Base-by-base conservation (phyloP, 2,797 vertebrate genomes). In the Sebastes goodei region DNA sequence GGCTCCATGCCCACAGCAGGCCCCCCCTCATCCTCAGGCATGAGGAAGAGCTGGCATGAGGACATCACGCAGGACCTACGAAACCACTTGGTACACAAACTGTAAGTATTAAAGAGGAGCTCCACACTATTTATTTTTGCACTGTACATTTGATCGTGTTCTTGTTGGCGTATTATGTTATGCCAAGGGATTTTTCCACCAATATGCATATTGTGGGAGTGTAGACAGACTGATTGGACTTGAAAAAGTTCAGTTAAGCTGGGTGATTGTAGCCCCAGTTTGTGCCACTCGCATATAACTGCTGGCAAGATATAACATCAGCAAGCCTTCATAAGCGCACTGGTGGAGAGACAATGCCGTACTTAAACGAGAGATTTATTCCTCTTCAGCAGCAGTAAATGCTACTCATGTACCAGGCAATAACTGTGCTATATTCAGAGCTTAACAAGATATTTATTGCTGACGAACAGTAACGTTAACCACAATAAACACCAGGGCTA, bases 31-130 rank as follows among this genome's bases (percentile, higher is more conserved):
- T 95, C 93, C 80, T 94, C 96, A 0, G 97, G 97, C 88, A 98
- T 99, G 95, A 96, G 97, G 92, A 99, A 99, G 93, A 96, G 90
- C 67, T 99, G 98, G 98, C 98, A 98, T 71, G 98, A 98, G 89
- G 97, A 99, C 93, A 98, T 99, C 88, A 99, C 97, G 66, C 97
- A 98, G 94, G 97, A 98, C 93, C 96, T 98, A 73, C 94, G 97
- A 86, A 98, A 97, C 94, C 97, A 98, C 92, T 95, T 98, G 86
- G 97, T 98, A 84, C 97, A 98, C 93, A 98, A 98, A 96, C 96
- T 98, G 97, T 98, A 95, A 94, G 96, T 92, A 71, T 53, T 52
- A 10, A 57, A 74, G 20, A 38, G 52, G 29, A 53, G 17, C 38
- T 6, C n/a, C 3, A 30, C 4, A 3, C 2, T 5, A 15, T 30